Percentiles rank a stretch among this genome's conserved stretches.
Evolutionary conservation across 2,113 vertebrate species (phyloP).

Genomic region (Ibidorhyncha struthersii): DNA sequence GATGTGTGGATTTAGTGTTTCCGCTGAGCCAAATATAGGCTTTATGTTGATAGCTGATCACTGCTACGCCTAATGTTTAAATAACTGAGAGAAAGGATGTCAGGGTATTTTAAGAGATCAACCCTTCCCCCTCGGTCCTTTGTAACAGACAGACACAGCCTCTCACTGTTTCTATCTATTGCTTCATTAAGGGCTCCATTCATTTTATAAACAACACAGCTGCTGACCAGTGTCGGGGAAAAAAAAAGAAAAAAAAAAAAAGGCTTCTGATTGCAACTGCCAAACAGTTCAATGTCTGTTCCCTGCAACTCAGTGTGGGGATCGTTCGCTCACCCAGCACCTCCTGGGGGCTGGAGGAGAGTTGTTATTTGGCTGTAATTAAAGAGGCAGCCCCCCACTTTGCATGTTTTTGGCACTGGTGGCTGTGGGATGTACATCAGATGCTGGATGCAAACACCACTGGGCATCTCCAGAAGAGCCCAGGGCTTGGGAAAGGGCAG

Average conservation of each 20-base stretch:
- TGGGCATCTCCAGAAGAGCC: not conserved
- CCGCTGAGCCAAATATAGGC: not conserved
- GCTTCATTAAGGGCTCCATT: constrained; percentile 59
- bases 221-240: not conserved
- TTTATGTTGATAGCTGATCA: not conserved
- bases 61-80: not conserved
- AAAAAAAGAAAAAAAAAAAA: not conserved
- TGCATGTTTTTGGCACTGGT: not conserved
- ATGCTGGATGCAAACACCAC: not conserved
- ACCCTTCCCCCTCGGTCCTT: constrained; percentile 14
- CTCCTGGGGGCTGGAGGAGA: not conserved
- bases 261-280: constrained; percentile 1
- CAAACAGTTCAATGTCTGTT: constrained; percentile 28
- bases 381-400: not conserved
- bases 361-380: not conserved
- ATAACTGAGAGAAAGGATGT: constrained; percentile 19
- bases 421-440: not conserved
- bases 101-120: constrained; percentile 26
- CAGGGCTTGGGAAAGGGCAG: not conserved
- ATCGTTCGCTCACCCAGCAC: not conserved
- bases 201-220: constrained; percentile 61
- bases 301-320: not conserved
- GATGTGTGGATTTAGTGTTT: not conserved
- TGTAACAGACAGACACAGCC: constrained; percentile 20
- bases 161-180: constrained; percentile 34